phyloP scores from a whole-genome alignment of 2,113 vertebrate genomes.

The Thermophis baileyi region DNA sequence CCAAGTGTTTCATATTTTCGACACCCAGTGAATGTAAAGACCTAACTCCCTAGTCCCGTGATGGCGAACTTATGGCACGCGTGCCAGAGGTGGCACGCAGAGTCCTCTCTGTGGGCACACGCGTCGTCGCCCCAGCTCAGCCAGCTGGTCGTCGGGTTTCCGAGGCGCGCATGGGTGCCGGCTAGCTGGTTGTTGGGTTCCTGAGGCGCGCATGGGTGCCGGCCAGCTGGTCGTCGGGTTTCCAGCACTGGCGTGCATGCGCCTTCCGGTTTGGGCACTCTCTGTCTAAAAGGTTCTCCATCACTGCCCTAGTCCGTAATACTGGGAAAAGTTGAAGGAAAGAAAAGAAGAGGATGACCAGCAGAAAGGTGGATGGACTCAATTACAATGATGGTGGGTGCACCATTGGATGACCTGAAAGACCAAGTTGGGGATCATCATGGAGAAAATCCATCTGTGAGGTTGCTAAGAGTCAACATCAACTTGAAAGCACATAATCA shows the following conservation, averaged over 20 bases:
- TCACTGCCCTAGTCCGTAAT: neutral
- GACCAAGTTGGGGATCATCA: neutral
- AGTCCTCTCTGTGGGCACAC: no score
- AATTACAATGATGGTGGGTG: neutral
- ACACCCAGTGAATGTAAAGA: neutral
- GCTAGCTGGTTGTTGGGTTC: no score
- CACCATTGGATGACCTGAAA: neutral
- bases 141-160: no score
- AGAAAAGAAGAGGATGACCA: neutral
- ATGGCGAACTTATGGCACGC: no score
- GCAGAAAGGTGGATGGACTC: neutral
- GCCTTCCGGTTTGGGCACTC: no score
- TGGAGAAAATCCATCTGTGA: neutral
- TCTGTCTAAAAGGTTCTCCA: no score
- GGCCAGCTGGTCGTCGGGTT: no score
- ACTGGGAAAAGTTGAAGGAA: neutral
- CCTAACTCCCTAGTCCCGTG: neutral
- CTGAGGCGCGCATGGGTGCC: no score
- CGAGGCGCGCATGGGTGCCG: no score
- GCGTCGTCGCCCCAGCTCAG: no score
- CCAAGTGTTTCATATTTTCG: neutral
- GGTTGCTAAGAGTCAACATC: neutral
- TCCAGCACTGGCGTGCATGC: no score
- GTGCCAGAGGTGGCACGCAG: no score
- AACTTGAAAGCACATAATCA: neutral